Percentiles rank a stretch among this genome's conserved stretches.
phyloP scores from a whole-genome alignment of 2,888 invertebrate genomes.

The Torymus tubicola region DNA sequence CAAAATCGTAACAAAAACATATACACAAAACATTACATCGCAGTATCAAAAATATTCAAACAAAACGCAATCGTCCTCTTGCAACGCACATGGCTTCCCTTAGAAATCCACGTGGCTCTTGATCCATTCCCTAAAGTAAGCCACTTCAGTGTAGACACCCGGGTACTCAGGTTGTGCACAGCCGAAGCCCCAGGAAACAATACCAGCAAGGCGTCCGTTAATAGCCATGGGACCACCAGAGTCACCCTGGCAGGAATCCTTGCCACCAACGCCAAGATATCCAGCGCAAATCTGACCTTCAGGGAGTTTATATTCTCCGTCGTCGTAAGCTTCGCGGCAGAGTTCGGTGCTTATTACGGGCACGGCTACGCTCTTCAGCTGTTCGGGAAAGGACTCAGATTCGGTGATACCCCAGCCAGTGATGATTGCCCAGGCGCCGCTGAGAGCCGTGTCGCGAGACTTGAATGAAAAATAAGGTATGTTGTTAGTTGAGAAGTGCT shows the following conservation, averaged over 20 bases:
- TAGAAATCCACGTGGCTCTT: conserved; percentile 10
- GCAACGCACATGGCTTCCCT: too few relatives aligned
- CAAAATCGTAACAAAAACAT: too few relatives aligned
- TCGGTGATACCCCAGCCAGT: conserved; percentile 61
- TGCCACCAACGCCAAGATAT: conserved; percentile 78
- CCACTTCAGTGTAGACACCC: conserved; percentile 77
- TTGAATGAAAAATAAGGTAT: background rate
- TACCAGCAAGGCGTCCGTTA: conserved; percentile 64
- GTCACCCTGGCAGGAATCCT: conserved; percentile 64
- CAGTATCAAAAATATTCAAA: too few relatives aligned
- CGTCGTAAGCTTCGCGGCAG: conserved; percentile 72
- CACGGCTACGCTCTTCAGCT: conserved; percentile 75
- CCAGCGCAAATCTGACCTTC: conserved; percentile 80
- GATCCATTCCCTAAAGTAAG: conserved; percentile 76
- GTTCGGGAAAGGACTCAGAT: conserved; percentile 38
- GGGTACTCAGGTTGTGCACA: conserved; percentile 77
- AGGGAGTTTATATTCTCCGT: conserved; percentile 72
- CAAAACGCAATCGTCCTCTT: too few relatives aligned
- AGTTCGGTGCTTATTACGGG: conserved; percentile 78
- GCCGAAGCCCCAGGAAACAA: conserved; percentile 77
- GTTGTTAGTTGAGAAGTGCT: too few relatives aligned
- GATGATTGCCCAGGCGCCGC: conserved; percentile 51
- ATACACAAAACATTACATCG: too few relatives aligned
- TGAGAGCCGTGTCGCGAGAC: background rate
- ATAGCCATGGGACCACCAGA: conserved; percentile 67